These are phyloP conservation scores for Gulo gulo DNA, from an alignment of 2,113 vertebrate genomes.

Conservation along the genomic window DNA sequence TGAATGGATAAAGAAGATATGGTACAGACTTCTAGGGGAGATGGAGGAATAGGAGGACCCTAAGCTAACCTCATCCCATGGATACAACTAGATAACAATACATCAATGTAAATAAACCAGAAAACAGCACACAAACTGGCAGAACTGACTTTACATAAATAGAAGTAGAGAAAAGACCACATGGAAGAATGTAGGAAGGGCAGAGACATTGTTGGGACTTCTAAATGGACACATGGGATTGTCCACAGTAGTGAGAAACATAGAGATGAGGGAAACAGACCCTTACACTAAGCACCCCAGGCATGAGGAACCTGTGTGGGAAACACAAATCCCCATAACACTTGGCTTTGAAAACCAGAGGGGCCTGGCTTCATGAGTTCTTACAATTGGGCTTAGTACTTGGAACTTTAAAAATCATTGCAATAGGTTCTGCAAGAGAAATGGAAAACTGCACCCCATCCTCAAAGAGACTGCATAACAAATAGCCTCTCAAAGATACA, in stretches of 20 bases:
- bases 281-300: neutral
- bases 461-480: neutral
- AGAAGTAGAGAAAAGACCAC: neutral
- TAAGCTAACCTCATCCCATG: neutral
- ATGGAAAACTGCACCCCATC: neutral
- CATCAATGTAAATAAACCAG: neutral
- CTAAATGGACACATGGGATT: neutral
- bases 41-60: neutral
- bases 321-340: neutral
- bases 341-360: neutral
- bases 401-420: neutral
- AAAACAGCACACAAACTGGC: neutral
- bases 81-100: neutral
- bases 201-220: neutral
- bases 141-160: neutral
- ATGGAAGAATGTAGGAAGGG: neutral
- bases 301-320: neutral
- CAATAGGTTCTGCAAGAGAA: neutral
- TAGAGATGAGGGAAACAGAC: neutral
- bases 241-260: neutral
- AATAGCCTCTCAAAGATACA: neutral
- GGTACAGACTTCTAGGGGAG: neutral
- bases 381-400: neutral
- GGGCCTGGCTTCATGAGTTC: neutral
- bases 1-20: neutral